These are phyloP conservation scores for Tragulus kanchil DNA, from an alignment of 2,113 vertebrate species.

Conservation along the genomic window DNA sequence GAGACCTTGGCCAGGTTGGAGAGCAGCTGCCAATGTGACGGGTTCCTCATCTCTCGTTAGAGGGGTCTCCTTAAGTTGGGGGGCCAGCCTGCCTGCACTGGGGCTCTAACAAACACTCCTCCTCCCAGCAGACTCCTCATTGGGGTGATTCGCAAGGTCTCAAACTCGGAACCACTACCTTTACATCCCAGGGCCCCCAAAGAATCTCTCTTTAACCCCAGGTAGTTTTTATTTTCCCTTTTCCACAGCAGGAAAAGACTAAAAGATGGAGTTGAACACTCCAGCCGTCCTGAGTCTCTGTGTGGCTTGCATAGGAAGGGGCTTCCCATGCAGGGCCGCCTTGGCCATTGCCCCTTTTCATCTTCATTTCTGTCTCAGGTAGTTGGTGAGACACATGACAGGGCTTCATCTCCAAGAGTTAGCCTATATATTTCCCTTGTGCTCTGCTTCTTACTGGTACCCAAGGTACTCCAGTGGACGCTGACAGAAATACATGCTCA, in stretches of 20 bases:
- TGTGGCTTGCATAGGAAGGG: accelerated
- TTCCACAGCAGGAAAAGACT: neutral
- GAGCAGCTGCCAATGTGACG: neutral
- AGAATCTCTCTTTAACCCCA: neutral
- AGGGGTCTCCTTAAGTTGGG: neutral
- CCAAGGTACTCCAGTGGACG: neutral
- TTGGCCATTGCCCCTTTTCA: neutral
- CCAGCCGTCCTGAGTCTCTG: neutral
- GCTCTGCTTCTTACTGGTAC: neutral
- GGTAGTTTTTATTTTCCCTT: neutral
- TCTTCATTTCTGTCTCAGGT: neutral
- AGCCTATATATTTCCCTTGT: neutral
- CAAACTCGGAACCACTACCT: neutral
- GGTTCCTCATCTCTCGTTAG: neutral
- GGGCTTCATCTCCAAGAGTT: neutral
- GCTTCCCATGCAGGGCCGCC: neutral
- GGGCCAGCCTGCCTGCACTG: neutral
- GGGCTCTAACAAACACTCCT: neutral
- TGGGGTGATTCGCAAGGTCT: neutral
- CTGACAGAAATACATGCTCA: neutral
- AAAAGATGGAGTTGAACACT: neutral
- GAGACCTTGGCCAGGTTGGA: neutral
- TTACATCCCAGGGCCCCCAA: neutral
- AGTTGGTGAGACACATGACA: neutral
- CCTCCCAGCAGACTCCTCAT: neutral